These are phyloP conservation scores for Thecophora atra DNA, from an alignment of 2,888 invertebrate species.

Conservation along the genomic window DNA sequence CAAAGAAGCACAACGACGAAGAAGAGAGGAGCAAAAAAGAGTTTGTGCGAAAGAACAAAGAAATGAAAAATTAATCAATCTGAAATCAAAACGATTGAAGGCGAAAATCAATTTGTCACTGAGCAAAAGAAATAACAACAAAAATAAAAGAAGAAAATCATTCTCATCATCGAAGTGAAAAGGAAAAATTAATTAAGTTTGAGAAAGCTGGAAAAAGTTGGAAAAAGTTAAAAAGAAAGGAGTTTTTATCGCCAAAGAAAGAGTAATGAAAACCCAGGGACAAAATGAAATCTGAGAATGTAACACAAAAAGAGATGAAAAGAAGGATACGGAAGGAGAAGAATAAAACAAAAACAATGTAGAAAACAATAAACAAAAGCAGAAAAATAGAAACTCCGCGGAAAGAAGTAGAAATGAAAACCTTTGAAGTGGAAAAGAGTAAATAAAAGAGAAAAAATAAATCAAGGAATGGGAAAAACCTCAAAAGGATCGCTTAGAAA, in stretches of 20 bases:
- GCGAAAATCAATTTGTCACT: background rate
- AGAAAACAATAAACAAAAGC: background rate
- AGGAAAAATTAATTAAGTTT: slow-evolving; percentile 1
- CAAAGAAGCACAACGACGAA: no score
- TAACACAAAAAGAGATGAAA: background rate
- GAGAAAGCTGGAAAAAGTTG: background rate
- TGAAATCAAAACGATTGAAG: slow-evolving; percentile 1
- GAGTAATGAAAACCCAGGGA: background rate
- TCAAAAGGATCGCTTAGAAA: no score
- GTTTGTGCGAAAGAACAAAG: background rate
- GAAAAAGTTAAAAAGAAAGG: background rate
- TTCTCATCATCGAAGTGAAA: background rate
- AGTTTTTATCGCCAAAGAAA: background rate
- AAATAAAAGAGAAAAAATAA: no score
- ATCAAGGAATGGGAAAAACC: no score
- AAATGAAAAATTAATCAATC: background rate
- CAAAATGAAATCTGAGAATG: no score
- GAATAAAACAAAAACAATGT: background rate
- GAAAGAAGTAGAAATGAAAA: background rate
- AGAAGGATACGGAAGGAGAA: background rate
- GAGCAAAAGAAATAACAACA: background rate
- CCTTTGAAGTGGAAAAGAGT: no score
- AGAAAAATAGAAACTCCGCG: background rate
- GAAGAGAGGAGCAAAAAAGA: no score
- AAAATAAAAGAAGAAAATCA: background rate